Percentiles rank a stretch among this genome's conserved stretches.
Conservation (phyloP, 2,113 vertebrate genomes). For the Acinonyx jubatus region DNA sequence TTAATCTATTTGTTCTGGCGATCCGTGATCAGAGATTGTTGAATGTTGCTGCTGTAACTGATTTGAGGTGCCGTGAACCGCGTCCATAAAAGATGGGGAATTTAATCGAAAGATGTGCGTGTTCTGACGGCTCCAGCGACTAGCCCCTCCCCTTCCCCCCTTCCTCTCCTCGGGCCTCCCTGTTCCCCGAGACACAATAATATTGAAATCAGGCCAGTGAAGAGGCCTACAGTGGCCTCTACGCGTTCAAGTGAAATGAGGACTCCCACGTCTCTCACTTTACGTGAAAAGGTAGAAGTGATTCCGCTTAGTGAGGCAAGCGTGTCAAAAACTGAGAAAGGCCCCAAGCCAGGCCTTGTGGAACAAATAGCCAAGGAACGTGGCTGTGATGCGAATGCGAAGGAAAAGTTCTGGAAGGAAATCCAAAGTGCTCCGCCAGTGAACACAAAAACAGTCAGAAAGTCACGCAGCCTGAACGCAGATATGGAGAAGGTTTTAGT, state of each 20-base stretch:
- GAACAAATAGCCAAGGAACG: background rate
- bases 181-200: background rate
- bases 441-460: too few species aligned
- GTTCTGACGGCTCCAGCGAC: too few species aligned
- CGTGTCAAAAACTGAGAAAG: background rate
- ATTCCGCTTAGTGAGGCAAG: background rate
- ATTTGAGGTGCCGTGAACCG: background rate
- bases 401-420: too few species aligned
- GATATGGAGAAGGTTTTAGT: background rate
- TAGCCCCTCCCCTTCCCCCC: too few species aligned
- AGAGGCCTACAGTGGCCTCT: background rate
- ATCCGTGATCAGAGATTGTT: background rate
- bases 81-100: background rate
- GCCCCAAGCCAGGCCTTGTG: background rate
- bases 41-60: background rate
- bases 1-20: background rate
- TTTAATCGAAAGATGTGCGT: too few species aligned
- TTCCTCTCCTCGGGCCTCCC: too few species aligned
- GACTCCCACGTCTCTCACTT: background rate
- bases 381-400: too few species aligned
- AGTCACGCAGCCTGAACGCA: too few species aligned
- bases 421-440: too few species aligned
- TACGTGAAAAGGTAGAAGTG: background rate
- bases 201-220: background rate
- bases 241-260: background rate